Evolutionary conservation across 2,113 vertebrate genomes (phyloP), one percentile per base, ranked within the genome.

Genomic region (Balaeniceps rex): DNA sequence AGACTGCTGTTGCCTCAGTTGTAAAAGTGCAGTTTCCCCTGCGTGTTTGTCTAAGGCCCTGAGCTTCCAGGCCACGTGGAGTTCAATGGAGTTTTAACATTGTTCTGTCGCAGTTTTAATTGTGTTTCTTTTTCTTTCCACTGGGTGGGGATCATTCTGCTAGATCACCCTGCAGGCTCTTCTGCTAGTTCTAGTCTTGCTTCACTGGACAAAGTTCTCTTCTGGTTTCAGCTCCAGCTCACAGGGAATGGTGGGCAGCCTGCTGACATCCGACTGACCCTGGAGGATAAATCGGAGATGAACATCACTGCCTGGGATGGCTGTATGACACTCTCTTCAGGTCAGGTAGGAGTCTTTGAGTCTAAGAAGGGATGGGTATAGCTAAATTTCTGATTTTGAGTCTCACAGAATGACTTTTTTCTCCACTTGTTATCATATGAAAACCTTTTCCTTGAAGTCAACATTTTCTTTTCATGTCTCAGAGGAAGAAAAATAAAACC

Each of bases 311-410:
- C 94, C 68, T 98, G 98, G 97, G 95, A 96, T 64, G 97, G 98
- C 12, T 99, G 99, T 84, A 64, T 98, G 75, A 94, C 97, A 12
- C 74, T 98, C 75, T 97, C 98, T 58, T 95, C 97, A 5, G 98
- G 98, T 58, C 98, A 98, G 98, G 99, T 98, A 97, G 2, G 42
- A 40, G 11, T 17, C 28, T 61, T 28, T 12, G 5, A 23, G 14
- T 13, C 52, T 17, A 36, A 36, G 54, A 76, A 83, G n/a, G 44
- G 34, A 36, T 9, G 7, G 17, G 18, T 49, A 44, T 26, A 60
- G 47, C 36, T 15, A 9, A 12, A 60, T 84, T n/a, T 42, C 60
- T 72, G 17, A 47, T 1, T 52, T 83, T 36, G 55, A 55, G n/a
- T 54, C 46, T 82, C 44, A 33, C 17, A 60, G 51, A 83, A 47